phyloP scores from a whole-genome alignment of 2,797 vertebrate species.

The Todus mexicanus region DNA sequence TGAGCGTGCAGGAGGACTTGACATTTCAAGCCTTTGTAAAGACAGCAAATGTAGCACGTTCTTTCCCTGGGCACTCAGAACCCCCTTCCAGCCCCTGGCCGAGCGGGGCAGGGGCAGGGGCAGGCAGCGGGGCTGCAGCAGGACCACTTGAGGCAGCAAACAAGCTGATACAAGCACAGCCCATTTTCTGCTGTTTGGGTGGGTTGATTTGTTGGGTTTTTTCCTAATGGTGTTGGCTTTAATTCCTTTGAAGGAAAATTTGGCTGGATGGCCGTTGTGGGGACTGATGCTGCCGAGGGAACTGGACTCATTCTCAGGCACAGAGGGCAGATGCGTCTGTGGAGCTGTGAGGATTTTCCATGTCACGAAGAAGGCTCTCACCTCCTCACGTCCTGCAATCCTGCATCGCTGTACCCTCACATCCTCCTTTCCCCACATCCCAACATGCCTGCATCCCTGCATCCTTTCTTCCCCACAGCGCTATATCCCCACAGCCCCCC shows the following conservation, averaged over 20 bases:
- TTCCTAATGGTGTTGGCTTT: neutral
- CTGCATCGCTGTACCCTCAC: neutral
- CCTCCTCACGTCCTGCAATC: neutral
- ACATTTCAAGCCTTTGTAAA: neutral
- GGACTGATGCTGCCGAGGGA: neutral
- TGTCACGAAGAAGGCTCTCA: neutral
- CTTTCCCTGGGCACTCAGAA: too few species aligned
- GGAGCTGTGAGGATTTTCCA: neutral
- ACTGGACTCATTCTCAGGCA: neutral
- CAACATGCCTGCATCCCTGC: neutral
- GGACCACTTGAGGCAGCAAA: neutral
- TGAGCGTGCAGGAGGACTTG: neutral
- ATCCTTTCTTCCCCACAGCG: neutral
- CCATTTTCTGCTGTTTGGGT: neutral
- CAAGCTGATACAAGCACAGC: neutral
- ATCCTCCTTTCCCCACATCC: neutral
- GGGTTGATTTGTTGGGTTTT: neutral
- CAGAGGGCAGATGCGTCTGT: neutral
- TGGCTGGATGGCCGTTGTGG: neutral
- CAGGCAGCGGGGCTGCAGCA: too few species aligned
- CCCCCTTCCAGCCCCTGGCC: accelerated
- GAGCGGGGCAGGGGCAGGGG: neutral
- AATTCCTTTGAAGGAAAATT: neutral
- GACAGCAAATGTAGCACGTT: accelerated
- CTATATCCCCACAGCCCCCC: neutral